These are phyloP conservation scores for Cylloceria caligata DNA, from an alignment of 2,888 invertebrate species.

Conservation along the genomic window DNA sequence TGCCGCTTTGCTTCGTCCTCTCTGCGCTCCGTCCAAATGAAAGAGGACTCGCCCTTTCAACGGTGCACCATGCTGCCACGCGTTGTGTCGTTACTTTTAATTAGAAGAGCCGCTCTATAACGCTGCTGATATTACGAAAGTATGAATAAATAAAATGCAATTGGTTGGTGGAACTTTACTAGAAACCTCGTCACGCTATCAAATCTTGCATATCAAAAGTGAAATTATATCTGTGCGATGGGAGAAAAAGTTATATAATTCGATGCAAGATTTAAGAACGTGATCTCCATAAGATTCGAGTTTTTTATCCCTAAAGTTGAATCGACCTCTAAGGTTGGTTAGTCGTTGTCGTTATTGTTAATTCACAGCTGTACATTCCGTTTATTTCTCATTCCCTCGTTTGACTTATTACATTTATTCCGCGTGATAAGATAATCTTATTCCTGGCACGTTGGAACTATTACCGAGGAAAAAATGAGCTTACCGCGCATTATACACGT, in stretches of 20 bases:
- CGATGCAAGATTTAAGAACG: neutral
- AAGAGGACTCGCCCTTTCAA: constrained; percentile 20
- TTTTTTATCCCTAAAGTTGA: constrained; percentile 1
- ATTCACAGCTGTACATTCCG: constrained; percentile 21
- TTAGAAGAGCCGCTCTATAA: constrained; percentile 23
- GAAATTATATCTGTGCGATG: too few species aligned
- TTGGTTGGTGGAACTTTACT: constrained; percentile 18
- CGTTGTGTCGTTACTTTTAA: constrained; percentile 56
- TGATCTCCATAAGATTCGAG: neutral
- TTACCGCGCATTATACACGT: neutral
- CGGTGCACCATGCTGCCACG: neutral
- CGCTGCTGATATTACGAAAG: constrained; percentile 5
- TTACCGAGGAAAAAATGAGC: constrained; percentile 23
- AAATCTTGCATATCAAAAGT: neutral
- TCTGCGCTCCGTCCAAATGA: neutral
- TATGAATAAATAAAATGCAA: constrained; percentile 39
- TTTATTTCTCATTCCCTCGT: constrained; percentile 8
- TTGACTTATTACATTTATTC: constrained; percentile 54
- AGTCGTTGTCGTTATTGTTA: constrained; percentile 34
- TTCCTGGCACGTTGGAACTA: constrained; percentile 40
- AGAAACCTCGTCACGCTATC: constrained; percentile 14
- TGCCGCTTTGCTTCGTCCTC: constrained; percentile 30
- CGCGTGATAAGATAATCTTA: constrained; percentile 51
- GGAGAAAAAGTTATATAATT: neutral
- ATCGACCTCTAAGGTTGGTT: neutral